Base-by-base conservation (phyloP, 2,888 invertebrate genomes). In the Steinernema carpocapsae region DNA sequence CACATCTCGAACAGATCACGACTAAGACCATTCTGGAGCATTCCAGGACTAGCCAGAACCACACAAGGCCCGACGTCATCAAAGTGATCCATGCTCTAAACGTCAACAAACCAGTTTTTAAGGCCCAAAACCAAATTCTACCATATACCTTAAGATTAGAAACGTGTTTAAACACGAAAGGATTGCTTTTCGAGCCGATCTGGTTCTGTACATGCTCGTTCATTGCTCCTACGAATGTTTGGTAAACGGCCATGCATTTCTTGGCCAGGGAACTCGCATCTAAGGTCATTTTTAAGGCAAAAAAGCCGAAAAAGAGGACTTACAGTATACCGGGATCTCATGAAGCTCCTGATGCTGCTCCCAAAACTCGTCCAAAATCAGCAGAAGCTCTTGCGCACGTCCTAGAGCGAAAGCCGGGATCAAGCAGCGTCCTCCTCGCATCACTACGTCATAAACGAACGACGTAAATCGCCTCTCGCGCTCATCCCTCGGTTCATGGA, bases 171-270 rank as follows among this genome's bases (percentile, higher is more conserved):
- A 99, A 99, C 1, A 97, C 94, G 89, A 99, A 99, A 0, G 99
- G 99, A 90, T 99, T 99, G 88, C 94, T 96, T 79, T 97, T 93
- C 0, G 96, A 94, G 14, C 19, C 37, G 87, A 99, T 97, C 90
- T 97, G 97, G 0, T 95, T 90, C 17, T 94, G 92, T 82, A 99
- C 99, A 87, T 93, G 92, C 86, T 97, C 96, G 89, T 99, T 99
- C 99, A 99, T 99, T 0, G 97, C 97, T 89, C 97, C 97, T 1
- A 99, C 93, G 88, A 97, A 99, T 0, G 99, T 99, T 90, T 99
- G 99, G 90, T 99, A 99, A 0, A 99, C 99, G 74, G 96, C 94
- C 97, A 99, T 99, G 88, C 99, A 99, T 88, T 99, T 99, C 90
- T 99, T 99, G 70, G 99, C 99, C 78, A 99, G 90, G 0, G 97